These are phyloP conservation scores for Bicyclus anynana DNA, from an alignment of 1,140 invertebrate genomes.

Conservation along the genomic window DNA sequence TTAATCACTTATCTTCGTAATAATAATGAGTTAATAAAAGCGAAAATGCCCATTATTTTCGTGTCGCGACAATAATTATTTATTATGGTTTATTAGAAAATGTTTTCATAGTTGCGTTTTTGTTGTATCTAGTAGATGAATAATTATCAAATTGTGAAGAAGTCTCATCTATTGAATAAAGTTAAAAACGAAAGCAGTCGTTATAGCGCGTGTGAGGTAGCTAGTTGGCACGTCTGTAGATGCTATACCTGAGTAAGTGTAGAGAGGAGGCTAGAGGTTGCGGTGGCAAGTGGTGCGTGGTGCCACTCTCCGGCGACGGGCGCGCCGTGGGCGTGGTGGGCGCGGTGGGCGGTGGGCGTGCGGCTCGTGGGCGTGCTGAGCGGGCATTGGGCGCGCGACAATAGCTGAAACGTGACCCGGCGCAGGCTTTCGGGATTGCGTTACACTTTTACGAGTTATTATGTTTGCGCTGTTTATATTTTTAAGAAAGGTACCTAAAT, in stretches of 20 bases:
- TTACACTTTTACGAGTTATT: neutral
- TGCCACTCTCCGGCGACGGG: neutral
- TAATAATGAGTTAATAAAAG: no score
- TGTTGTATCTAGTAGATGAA: no score
- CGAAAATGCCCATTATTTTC: no score
- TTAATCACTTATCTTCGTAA: no score
- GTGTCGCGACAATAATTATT: no score
- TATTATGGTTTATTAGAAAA: no score
- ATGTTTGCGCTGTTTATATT: neutral
- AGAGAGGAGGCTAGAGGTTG: neutral
- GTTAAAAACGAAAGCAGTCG: no score
- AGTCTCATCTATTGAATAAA: no score
- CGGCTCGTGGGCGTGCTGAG: neutral
- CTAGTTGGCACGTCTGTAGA: neutral
- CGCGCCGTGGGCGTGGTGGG: slow-evolving; percentile 7
- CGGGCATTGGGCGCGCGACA: neutral
- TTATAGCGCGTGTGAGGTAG: neutral
- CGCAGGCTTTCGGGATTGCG: neutral
- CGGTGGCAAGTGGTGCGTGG: neutral
- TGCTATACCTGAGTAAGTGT: neutral
- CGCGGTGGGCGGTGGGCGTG: slow-evolving; percentile 6
- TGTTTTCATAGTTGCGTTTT: no score
- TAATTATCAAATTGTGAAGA: no score
- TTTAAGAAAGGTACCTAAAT: no score
- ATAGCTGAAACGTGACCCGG: slow-evolving; percentile 6